Conservation (phyloP, 2,113 vertebrate species). For the Pygoscelis antarcticus region DNA sequence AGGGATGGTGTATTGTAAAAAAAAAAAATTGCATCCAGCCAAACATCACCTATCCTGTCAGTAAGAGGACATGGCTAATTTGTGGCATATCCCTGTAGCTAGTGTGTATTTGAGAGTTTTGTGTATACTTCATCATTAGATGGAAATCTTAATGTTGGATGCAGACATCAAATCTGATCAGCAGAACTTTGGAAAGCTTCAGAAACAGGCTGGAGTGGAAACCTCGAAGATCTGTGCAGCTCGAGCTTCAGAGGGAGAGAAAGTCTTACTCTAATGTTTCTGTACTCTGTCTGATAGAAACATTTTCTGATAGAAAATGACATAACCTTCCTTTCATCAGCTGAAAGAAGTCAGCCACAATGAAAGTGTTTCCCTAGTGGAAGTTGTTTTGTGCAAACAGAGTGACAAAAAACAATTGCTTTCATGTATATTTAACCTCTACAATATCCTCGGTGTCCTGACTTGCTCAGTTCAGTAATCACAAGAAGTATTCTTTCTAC, state of each 20-base stretch:
- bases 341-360: neutral
- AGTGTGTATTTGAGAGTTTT: neutral
- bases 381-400: constrained; percentile 23
- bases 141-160: neutral
- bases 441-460: neutral
- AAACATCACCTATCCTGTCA: neutral
- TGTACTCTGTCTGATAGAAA: neutral
- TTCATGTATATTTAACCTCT: constrained; percentile 9
- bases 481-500: neutral
- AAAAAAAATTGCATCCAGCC: neutral
- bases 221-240: neutral
- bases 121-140: neutral
- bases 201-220: neutral
- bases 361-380: neutral
- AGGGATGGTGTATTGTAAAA: neutral
- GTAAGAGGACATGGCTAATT: neutral
- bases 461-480: constrained; percentile 2
- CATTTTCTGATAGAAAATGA: constrained; percentile 3
- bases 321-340: constrained; percentile 20
- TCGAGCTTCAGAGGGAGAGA: neutral
- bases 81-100: neutral
- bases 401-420: neutral
- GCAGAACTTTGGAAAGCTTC: neutral
- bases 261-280: neutral
- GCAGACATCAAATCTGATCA: neutral